A percentile compares a stretch with the other conserved stretches of the same genome.
These are phyloP conservation scores for Oryzias curvinotus DNA, from an alignment of 2,113 vertebrate species.

Conservation along the genomic window DNA sequence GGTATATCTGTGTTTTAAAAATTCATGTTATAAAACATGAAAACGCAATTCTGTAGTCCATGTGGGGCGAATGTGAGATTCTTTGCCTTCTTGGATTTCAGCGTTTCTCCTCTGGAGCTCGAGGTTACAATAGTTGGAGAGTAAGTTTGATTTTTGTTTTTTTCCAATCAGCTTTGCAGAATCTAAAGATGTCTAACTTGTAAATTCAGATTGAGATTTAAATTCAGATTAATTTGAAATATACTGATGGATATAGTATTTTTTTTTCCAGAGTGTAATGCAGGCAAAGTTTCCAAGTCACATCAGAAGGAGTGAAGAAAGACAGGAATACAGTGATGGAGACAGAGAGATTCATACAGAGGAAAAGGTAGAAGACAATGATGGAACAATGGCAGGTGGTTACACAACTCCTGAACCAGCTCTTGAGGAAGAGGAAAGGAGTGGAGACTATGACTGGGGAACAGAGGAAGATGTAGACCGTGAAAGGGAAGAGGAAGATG, in stretches of 20 bases:
- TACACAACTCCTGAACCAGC: constrained; percentile 18
- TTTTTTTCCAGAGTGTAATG: constrained; percentile 48
- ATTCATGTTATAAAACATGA: constrained; percentile 2
- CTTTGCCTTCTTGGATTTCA: constrained; percentile 37
- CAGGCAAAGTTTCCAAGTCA: constrained; percentile 28
- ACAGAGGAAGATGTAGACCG: constrained; percentile 58
- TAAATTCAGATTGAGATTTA: no score
- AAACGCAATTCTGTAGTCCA: constrained; percentile 12
- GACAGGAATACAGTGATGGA: constrained; percentile 15
- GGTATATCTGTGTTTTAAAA: constrained; percentile 8
- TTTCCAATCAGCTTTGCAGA: constrained; percentile 10
- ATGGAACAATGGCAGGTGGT: not conserved
- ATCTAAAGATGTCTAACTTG: no score
- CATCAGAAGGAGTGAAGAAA: constrained; percentile 2
- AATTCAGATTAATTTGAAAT: no score
- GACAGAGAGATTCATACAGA: constrained; percentile 11
- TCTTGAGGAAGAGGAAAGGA: constrained; percentile 60
- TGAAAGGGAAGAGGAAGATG: constrained; percentile 50
- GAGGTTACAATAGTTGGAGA: constrained; percentile 51
- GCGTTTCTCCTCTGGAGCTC: constrained; percentile 58
- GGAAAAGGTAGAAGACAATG: not conserved
- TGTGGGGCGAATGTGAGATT: not conserved
- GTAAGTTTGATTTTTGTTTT: constrained; percentile 52
- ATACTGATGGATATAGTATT: no score
- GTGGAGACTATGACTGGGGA: constrained; percentile 59